Evolutionary conservation across 2,113 vertebrate species (phyloP).

Genomic region (Pardalotus punctatus): DNA sequence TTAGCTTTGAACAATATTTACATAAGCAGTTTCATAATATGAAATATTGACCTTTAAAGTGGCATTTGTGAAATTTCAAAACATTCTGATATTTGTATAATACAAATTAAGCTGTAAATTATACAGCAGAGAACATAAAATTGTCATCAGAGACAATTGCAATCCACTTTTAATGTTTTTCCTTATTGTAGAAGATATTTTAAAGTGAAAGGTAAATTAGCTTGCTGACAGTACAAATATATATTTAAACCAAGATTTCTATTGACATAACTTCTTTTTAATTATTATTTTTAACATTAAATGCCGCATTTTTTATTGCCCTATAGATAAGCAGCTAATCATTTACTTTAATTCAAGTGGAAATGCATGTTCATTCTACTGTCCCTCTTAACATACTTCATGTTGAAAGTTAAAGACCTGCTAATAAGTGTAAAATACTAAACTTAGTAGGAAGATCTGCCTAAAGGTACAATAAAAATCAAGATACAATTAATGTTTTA

Average conservation of each 20-base stretch:
- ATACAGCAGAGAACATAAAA: background rate
- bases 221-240: background rate
- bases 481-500: conserved; percentile 37
- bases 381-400: background rate
- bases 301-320: background rate
- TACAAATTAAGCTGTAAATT: background rate
- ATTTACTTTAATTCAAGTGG: background rate
- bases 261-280: background rate
- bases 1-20: conserved; percentile 12
- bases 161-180: background rate
- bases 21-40: background rate
- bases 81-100: background rate
- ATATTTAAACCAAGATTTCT: background rate
- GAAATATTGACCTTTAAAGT: conserved; percentile 31
- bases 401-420: conserved; percentile 5
- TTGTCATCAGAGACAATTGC: background rate
- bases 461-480: conserved; percentile 29
- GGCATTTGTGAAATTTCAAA: background rate
- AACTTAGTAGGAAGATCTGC: background rate
- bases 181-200: background rate
- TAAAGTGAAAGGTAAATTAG: background rate
- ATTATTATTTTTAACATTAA: background rate
- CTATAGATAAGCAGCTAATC: background rate
- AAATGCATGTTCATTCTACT: conserved; percentile 13
- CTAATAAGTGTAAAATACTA: conserved; percentile 15